A percentile compares a stretch with the other conserved stretches of the same genome.
Conservation (phyloP, 2,888 invertebrate species). For the Therioaphis trifolii region DNA sequence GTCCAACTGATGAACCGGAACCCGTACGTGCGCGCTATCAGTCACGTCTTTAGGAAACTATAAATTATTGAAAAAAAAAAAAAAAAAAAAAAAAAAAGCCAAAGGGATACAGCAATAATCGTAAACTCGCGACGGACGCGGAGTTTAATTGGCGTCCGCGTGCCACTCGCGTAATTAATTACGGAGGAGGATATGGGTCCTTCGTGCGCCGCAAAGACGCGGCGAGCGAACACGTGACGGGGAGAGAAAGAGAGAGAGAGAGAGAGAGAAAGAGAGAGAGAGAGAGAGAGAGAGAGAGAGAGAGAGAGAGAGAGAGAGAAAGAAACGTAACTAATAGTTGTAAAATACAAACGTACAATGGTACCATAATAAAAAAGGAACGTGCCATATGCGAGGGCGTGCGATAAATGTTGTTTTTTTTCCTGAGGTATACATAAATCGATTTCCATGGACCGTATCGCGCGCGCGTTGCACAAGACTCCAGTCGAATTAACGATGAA, state of each 20-base stretch:
- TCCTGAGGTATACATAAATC: slow-evolving; percentile 51
- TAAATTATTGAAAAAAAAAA: slow-evolving; percentile 27
- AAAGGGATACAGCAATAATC: neutral
- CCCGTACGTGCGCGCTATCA: neutral
- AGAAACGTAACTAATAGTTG: slow-evolving; percentile 35
- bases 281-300: too few species aligned
- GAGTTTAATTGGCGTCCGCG: slow-evolving; percentile 8
- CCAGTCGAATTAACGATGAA: slow-evolving; percentile 60
- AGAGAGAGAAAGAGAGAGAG: too few species aligned
- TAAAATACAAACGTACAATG: slow-evolving; percentile 45
- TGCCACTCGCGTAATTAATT: slow-evolving; percentile 41
- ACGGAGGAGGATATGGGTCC: slow-evolving; percentile 18
- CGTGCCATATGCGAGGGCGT: slow-evolving; percentile 62
- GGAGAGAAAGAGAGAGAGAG: too few species aligned
- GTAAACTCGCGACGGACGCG: neutral
- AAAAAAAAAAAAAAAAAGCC: neutral
- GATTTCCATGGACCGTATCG: slow-evolving; percentile 61
- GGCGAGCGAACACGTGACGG: neutral
- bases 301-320: too few species aligned
- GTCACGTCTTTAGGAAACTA: slow-evolving; percentile 22
- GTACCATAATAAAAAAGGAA: slow-evolving; percentile 34
- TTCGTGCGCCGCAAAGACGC: slow-evolving; percentile 5
- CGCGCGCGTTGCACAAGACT: neutral
- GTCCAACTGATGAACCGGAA: slow-evolving; percentile 18
- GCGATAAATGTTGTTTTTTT: slow-evolving; percentile 55